These are phyloP conservation scores for Lasaia peninsularis DNA, from an alignment of 1,140 invertebrate species.

Conservation along the genomic window DNA sequence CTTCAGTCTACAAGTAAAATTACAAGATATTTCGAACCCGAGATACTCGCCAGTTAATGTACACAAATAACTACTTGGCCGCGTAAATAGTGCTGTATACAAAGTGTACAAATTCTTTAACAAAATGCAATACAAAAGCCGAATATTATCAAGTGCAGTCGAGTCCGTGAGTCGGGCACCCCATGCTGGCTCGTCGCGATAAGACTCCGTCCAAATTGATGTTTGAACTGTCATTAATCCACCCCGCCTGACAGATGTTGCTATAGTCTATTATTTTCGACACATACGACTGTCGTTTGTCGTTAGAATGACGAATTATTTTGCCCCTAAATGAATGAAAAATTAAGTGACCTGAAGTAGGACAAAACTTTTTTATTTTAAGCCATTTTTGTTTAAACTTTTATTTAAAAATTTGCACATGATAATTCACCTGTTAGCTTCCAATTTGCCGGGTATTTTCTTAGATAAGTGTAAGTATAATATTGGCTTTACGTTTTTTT, in stretches of 20 bases:
- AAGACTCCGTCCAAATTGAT: conserved; percentile 60
- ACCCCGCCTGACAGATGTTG: conserved; percentile 58
- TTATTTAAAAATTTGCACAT: too few relatives aligned
- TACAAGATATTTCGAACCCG: too few relatives aligned
- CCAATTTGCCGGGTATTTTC: too few relatives aligned
- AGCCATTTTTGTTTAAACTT: neutral
- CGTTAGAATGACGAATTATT: conserved; percentile 44
- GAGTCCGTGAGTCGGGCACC: conserved; percentile 27
- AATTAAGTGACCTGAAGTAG: conserved; percentile 8
- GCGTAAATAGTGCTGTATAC: neutral
- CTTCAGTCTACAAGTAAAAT: too few relatives aligned
- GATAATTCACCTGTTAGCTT: too few relatives aligned
- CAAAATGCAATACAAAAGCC: conserved; percentile 23
- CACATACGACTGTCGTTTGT: conserved; percentile 57
- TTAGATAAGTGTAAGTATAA: too few relatives aligned
- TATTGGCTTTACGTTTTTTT: too few relatives aligned
- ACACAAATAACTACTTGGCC: too few relatives aligned
- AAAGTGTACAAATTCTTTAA: neutral
- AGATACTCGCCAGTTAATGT: too few relatives aligned
- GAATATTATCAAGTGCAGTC: conserved; percentile 31
- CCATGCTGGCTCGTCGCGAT: conserved; percentile 47
- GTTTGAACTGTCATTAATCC: conserved; percentile 72
- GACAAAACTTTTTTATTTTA: neutral
- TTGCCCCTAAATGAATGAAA: conserved; percentile 26
- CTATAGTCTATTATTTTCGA: conserved; percentile 64